Base-by-base conservation (phyloP, 2,113 vertebrate genomes). In the Lontra canadensis region DNA sequence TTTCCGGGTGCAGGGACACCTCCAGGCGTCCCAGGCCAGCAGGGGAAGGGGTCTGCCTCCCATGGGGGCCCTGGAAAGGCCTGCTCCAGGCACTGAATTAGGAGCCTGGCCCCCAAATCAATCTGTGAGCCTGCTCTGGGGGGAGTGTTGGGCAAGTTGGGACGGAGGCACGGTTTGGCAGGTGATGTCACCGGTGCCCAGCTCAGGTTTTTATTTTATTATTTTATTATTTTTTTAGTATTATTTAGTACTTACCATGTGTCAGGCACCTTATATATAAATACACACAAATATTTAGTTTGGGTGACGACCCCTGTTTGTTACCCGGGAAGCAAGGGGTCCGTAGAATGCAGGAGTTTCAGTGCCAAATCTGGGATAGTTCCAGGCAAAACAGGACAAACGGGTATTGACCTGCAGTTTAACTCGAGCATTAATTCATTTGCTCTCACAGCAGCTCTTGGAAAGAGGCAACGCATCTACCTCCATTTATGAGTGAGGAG, bases 1-100 rank as follows among this genome's bases (percentile, higher is more conserved):
- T 83, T 96, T 97, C 97, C 1, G 31, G 98, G 21, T 69, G 44
- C 29, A 59, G 29, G 11, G 90, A 74, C 3, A 0, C 5, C 10
- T 10, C 21, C 0, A 90, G 96, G 94, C 93, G 85, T 97, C 89
- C 67, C 36, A 36, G 39, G 71, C 98, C 97, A 49, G 61, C 23
- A 26, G 93, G 94, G 92, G 84, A 94, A 97, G 92, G 98, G 31
- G 52, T 98, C n/a, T 63, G 74, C 67, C 39, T 87, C 59, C 74
- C n/a, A 82, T 14, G 67, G 44, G 76, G 88, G 44, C 55, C 65
- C 67, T 91, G 91, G 78, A 83, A 80, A 87, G 55, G 26, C 34
- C 26, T 18, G 61, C 25, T 76, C 44, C 36, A 52, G 88, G 42
- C 89, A n/a, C 49, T 14, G n/a, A 79, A 42, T 84, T 29, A 78